Evolutionary conservation across 2,113 vertebrate genomes (phyloP), one percentile per base, ranked within the genome.

Genomic region (Raja brachyura): DNA sequence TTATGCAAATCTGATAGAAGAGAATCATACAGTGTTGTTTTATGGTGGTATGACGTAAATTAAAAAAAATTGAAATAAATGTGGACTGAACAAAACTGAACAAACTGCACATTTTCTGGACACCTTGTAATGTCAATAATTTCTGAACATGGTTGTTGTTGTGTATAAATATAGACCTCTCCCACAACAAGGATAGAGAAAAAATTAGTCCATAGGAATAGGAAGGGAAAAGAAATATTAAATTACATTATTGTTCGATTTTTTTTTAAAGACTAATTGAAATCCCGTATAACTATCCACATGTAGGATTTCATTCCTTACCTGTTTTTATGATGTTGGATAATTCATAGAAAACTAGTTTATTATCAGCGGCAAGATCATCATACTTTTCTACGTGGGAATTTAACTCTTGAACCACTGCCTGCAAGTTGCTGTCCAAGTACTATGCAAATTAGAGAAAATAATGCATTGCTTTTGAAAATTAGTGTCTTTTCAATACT

Each of bases 361-460:
- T 98, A 96, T 98, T 98, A 96, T 99, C 98, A 94, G 98, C 98
- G 93, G 98, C 98, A 48, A 97, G 96, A 95, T 98, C 98, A 96
- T 98, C 93, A 8, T 98, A 97, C 93, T 99, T 98, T 93, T 99
- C 99, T 95, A 99, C 98, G 95, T 98, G 98, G 96, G 97, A 98
- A 96, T 99, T 99, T 39, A 99, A 95, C 85, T 99, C 98, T 20
- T 99, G 98, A 88, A 99, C 98, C 86, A 99, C 98, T n/a, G 97
- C 97, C 97, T 99, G 98, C 97, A 99, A 98, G 94, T 99, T 98
- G 0, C 97, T 97, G 94, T 99, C 98, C 96, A 98, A 98, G 96
- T 99, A 99, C 99, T 94, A 95, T 97, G 96, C 94, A 88, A 96
- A 97, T 95, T 93, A 93, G 20, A 94, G 93, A 93, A 93, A 18